Evolutionary conservation across 2,797 vertebrate genomes (phyloP), one percentile per base, ranked within the genome.

Genomic region (Coreius guichenoti): DNA sequence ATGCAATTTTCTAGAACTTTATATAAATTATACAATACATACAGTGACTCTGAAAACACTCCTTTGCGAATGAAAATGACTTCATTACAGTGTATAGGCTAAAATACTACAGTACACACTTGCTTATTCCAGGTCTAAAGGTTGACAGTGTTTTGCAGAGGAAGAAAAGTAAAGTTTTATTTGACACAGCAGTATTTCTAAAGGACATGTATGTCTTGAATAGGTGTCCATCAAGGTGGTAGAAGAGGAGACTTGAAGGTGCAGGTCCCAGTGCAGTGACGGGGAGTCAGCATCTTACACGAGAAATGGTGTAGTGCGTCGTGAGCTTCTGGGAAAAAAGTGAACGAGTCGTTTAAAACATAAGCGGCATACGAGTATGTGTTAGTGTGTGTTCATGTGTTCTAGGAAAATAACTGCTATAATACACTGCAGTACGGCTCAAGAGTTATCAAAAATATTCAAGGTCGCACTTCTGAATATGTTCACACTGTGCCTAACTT

Each of bases 201-300:
- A 58, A 36, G 54, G 63, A 63, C 56, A 1, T 33, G 21, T 56
- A 13, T 21, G 67, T 70, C 51, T 69, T 70, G 47, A 63, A 14
- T 72, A n/a, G 67, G 54, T 73, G 56, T 80, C 43, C 79, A 72
- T 97, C 94, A 97, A 82, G 96, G 97, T 70, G 97, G 98, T 82
- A 97, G 92, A 90, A 98, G 95, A 85, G 97, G 98, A 80, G 97
- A 96, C 89, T 98, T 99, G 96, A 97, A 99, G 92, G 97, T 96
- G 94, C 97, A 99, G 94, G 96, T 97, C 85, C 97, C 97, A 3
- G 93, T 95, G 95, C 97, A 99, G 94, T 98, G 98, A 87, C 97
- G 97, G 83, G 97, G 98, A 86, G 97, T 99, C 94, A 98, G 92
- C 98, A 99, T 99, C 94, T 99, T 98, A 94, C 97, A 99, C 87